Percentiles rank a stretch among this genome's conserved stretches.
phyloP scores from a whole-genome alignment of 1,140 invertebrate genomes.

The Neuroterus valhalla region DNA sequence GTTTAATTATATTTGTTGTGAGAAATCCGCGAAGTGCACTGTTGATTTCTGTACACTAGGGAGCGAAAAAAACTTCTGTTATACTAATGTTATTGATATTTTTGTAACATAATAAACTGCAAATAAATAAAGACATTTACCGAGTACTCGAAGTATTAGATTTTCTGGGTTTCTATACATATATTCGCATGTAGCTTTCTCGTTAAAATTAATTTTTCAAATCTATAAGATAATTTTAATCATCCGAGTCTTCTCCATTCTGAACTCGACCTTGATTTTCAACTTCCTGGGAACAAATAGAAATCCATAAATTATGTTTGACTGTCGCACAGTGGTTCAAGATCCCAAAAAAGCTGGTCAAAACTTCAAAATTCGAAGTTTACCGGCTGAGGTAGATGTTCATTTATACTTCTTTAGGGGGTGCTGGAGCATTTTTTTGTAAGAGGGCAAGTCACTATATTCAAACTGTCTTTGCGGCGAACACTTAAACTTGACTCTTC shows the following conservation, averaged over 20 bases:
- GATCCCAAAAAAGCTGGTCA: too few relatives aligned
- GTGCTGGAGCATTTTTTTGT: too few relatives aligned
- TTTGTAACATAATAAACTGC: slow-evolving; percentile 24
- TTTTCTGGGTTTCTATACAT: neutral
- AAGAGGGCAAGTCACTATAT: too few relatives aligned
- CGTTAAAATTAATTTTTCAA: too few relatives aligned
- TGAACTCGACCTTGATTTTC: slow-evolving; percentile 56
- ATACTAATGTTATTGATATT: slow-evolving; percentile 18
- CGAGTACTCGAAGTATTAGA: neutral
- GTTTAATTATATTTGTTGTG: neutral
- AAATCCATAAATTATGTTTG: slow-evolving; percentile 33
- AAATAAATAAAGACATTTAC: slow-evolving; percentile 10
- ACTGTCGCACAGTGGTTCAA: too few relatives aligned
- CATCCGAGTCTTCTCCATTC: neutral
- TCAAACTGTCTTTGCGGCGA: too few relatives aligned
- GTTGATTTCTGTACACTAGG: slow-evolving; percentile 22
- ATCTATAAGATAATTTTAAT: neutral
- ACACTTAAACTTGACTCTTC: too few relatives aligned
- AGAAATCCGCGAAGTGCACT: slow-evolving; percentile 6
- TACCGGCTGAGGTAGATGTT: too few relatives aligned
- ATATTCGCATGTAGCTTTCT: too few relatives aligned
- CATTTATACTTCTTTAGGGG: too few relatives aligned
- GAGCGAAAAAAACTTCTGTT: neutral
- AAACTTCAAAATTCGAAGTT: too few relatives aligned
- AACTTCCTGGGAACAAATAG: slow-evolving; percentile 62